A percentile compares a stretch with the other conserved stretches of the same genome.
Conservation (phyloP, 2,113 vertebrate genomes). For the Tupaia tana region DNA sequence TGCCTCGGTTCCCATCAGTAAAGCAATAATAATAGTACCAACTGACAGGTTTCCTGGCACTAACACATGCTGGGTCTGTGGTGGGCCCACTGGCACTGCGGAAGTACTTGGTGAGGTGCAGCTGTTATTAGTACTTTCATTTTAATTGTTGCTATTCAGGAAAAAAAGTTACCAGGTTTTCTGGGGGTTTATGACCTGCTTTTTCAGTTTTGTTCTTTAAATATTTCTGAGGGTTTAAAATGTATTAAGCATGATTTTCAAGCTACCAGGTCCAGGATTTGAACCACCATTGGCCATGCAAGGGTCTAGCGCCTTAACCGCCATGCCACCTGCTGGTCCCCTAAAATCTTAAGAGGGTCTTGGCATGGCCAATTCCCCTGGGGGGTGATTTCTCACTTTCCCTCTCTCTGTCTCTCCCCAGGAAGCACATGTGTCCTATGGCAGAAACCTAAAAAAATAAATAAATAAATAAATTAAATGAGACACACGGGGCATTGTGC, state of each 20-base stretch:
- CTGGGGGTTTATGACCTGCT: background rate
- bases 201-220: constrained; percentile 32
- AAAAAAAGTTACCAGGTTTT: background rate
- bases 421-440: background rate
- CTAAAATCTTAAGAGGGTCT: too few species aligned
- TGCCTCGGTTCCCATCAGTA: background rate
- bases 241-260: background rate
- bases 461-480: too few species aligned
- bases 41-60: background rate
- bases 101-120: background rate
- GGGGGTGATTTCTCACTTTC: too few species aligned
- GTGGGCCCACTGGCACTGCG: accelerated
- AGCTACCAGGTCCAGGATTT: too few species aligned
- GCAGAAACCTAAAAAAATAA: too few species aligned
- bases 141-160: background rate
- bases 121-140: background rate
- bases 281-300: too few species aligned
- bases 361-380: too few species aligned
- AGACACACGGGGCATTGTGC: background rate
- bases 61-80: background rate
- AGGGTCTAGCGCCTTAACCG: too few species aligned
- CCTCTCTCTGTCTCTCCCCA: too few species aligned
- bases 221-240: background rate
- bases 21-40: background rate
- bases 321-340: too few species aligned